phyloP scores from a whole-genome alignment of 1,140 invertebrate genomes.

The Penaeus chinensis region DNA sequence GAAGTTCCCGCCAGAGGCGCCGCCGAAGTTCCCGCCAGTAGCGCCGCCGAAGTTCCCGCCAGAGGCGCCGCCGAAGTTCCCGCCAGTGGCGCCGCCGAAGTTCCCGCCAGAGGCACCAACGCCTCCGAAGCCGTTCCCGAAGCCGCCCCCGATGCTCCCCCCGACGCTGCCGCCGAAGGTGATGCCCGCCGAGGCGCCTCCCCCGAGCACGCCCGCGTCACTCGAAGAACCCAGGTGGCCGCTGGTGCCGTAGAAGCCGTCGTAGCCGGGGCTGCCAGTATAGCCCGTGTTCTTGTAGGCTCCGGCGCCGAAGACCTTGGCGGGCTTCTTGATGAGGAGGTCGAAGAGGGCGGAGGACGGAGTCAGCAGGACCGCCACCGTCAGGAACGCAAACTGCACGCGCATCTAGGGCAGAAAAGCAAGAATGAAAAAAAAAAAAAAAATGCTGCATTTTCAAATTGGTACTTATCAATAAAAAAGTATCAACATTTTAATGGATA shows the following conservation, averaged over 20 bases:
- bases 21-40: background rate
- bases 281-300: background rate
- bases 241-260: background rate
- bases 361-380: background rate
- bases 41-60: background rate
- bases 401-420: background rate
- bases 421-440: background rate
- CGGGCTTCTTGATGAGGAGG: slow-evolving; percentile 18
- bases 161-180: background rate
- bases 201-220: background rate
- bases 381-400: background rate
- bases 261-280: background rate
- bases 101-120: background rate
- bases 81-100: background rate
- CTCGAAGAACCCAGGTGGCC: background rate
- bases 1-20: background rate
- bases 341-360: background rate
- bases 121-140: background rate
- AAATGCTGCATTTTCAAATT: background rate
- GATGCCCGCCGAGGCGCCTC: background rate
- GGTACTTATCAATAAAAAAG: background rate
- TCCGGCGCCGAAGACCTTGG: background rate
- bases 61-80: background rate
- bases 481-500: background rate
- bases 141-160: slow-evolving; percentile 10